Evolutionary conservation across 2,797 vertebrate genomes (phyloP).

Genomic region (Tapirus indicus): DNA sequence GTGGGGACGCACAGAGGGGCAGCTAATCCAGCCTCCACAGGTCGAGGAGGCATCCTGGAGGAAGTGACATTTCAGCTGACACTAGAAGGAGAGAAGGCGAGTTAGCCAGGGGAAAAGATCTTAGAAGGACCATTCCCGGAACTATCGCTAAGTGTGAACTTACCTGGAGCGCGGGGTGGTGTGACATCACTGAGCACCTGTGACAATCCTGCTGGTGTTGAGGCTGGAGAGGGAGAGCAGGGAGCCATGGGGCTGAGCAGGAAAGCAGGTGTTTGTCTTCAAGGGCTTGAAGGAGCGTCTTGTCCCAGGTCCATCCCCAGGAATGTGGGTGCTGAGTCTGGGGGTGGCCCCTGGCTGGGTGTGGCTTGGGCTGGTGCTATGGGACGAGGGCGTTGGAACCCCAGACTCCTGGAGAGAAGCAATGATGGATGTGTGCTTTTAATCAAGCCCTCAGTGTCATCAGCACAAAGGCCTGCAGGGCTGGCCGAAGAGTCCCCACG

Average conservation of each 20-base stretch:
- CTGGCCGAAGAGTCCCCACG: neutral
- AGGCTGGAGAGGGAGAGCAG: neutral
- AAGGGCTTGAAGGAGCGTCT: neutral
- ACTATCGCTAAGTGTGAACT: too few species aligned
- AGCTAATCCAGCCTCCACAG: neutral
- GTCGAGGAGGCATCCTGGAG: neutral
- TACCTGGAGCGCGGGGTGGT: neutral
- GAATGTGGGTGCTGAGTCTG: neutral
- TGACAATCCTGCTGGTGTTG: rapidly evolving
- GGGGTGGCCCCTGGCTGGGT: neutral
- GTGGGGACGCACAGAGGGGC: neutral
- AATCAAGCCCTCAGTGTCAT: too few species aligned
- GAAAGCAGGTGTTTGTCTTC: neutral
- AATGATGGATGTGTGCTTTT: neutral
- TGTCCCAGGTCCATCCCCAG: neutral
- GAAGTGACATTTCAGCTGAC: neutral
- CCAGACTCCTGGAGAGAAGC: rapidly evolving
- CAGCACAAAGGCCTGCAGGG: neutral
- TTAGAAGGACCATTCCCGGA: neutral
- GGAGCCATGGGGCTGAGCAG: neutral
- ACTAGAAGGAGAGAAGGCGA: neutral
- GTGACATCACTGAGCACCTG: neutral
- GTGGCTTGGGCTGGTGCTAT: neutral
- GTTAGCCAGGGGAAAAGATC: neutral
- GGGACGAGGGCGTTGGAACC: neutral